These are phyloP conservation scores for Altica lythri DNA, from an alignment of 2,888 invertebrate genomes.

Conservation along the genomic window DNA sequence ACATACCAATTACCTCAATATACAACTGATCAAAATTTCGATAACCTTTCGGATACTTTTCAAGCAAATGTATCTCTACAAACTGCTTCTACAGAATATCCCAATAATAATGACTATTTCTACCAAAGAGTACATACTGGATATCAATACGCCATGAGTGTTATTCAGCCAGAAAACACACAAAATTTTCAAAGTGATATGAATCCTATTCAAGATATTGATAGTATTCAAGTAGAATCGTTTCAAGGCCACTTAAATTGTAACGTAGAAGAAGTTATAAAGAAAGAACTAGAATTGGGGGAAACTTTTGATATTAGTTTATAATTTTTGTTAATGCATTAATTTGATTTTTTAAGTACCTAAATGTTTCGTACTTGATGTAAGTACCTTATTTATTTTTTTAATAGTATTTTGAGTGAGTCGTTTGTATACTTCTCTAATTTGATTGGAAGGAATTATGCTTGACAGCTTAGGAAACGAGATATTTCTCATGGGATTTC, in stretches of 20 bases:
- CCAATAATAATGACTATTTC: background rate
- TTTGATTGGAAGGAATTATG: too few species aligned
- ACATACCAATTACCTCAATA: too few species aligned
- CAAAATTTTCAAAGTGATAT: background rate
- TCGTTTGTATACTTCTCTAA: too few species aligned
- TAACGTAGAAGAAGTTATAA: slow-evolving; percentile 15
- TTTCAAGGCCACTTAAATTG: background rate
- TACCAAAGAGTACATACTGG: background rate
- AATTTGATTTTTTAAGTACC: too few species aligned
- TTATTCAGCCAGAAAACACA: background rate
- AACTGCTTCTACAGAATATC: background rate
- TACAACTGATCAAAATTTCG: background rate
- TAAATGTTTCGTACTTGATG: too few species aligned
- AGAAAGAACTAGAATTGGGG: slow-evolving; percentile 11
- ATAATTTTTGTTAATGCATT: too few species aligned
- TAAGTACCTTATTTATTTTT: too few species aligned
- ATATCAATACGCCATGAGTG: slow-evolving; percentile 4
- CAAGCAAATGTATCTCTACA: background rate
- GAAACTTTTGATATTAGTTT: slow-evolving; percentile 14
- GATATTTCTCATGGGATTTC: too few species aligned
- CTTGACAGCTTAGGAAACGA: too few species aligned
- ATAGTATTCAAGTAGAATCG: slow-evolving; percentile 10
- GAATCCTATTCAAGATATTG: background rate
- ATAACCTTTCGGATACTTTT: slow-evolving; percentile 2
- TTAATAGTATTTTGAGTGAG: too few species aligned